Conservation (phyloP, 2,888 invertebrate genomes). For the Heliconius aoede region DNA sequence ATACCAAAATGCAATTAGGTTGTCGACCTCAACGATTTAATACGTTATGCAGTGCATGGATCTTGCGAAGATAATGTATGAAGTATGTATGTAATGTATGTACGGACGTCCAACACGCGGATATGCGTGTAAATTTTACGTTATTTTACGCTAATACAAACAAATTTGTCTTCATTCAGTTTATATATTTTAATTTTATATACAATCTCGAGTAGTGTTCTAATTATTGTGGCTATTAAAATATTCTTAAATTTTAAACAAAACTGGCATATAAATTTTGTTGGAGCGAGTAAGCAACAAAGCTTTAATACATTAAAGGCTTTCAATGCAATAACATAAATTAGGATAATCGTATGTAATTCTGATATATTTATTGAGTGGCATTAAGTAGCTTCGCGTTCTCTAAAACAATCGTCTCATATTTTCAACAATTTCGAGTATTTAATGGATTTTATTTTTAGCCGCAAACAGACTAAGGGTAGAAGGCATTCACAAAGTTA, state of each 20-base stretch:
- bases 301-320: background rate
- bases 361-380: constrained; percentile 3
- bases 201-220: background rate
- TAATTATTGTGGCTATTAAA: background rate
- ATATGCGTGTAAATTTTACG: constrained; percentile 25
- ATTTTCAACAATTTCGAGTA: constrained; percentile 26
- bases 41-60: constrained; percentile 48
- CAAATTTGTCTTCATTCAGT: constrained; percentile 30
- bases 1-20: constrained; percentile 60
- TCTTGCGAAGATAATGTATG: constrained; percentile 34
- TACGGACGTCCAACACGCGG: constrained; percentile 29
- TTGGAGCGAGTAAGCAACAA: background rate
- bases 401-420: constrained; percentile 18
- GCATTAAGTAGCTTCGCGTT: constrained; percentile 4
- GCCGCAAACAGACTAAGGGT: background rate
- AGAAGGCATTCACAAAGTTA: constrained; percentile 3
- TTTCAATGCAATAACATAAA: constrained; percentile 16
- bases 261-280: background rate
- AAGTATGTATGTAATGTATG: background rate
- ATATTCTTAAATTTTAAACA: background rate
- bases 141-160: constrained; percentile 42
- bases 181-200: constrained; percentile 6
- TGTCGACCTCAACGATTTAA: constrained; percentile 58
- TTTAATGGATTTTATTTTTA: constrained; percentile 27
- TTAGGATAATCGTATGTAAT: constrained; percentile 6